A percentile compares a stretch with the other conserved stretches of the same genome.
phyloP scores from a whole-genome alignment of 2,888 invertebrate species.

The Calliscelio sp. region DNA sequence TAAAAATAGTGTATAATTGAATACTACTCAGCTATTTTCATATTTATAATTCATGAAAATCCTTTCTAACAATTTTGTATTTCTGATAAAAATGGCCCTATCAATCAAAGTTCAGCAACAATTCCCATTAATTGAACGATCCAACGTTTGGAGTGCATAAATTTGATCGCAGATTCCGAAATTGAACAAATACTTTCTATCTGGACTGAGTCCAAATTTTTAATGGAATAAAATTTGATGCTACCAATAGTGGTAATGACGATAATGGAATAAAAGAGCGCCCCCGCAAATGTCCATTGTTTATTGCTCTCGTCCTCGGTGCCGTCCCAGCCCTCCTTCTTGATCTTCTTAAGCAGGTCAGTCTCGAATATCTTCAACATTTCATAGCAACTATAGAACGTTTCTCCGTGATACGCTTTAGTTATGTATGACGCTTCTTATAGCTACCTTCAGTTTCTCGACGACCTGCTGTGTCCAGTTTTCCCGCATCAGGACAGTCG shows the following conservation, averaged over 20 bases:
- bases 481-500: conserved; percentile 89
- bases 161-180: no score
- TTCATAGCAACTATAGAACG: conserved; percentile 65
- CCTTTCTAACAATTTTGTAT: no score
- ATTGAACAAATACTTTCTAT: no score
- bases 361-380: conserved; percentile 87
- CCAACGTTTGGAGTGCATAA: no score
- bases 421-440: conserved; percentile 66
- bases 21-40: no score
- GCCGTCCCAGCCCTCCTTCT: conserved; percentile 96
- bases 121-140: no score
- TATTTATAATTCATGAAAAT: no score
- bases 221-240: conserved; percentile 78
- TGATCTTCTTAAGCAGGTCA: conserved; percentile 93
- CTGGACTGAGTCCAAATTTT: no score
- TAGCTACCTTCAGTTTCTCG: conserved; percentile 86
- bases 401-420: conserved; percentile 59
- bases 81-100: no score
- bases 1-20: no score
- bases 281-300: conserved; percentile 96
- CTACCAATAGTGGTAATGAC: conserved; percentile 98
- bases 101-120: no score
- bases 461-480: conserved; percentile 93
- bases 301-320: conserved; percentile 88
- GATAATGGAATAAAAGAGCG: conserved; percentile 97